phyloP scores from a whole-genome alignment of 2,888 invertebrate species.

The Lithophane ornitopus region DNA sequence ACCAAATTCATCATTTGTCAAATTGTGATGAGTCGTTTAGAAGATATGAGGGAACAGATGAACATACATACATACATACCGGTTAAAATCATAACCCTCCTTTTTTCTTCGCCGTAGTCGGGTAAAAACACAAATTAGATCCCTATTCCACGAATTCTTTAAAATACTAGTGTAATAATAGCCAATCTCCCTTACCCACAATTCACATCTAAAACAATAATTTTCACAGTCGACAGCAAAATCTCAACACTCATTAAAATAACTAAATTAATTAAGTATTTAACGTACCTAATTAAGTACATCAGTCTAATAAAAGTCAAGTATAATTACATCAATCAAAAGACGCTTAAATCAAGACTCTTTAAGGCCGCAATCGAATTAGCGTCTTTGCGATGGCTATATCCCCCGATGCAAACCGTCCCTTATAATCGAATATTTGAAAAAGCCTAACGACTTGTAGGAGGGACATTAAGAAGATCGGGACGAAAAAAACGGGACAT shows the following conservation, averaged over 20 bases:
- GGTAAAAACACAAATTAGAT: not conserved
- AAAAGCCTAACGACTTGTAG: conserved; percentile 66
- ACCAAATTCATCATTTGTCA: too few relatives aligned
- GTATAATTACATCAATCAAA: conserved; percentile 53
- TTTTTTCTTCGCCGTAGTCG: too few relatives aligned
- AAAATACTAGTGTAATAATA: too few relatives aligned
- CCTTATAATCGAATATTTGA: conserved; percentile 62
- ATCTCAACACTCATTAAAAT: conserved; percentile 24
- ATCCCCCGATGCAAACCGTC: conserved; percentile 14
- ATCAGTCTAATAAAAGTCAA: conserved; percentile 48
- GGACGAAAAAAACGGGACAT: conserved; percentile 65
- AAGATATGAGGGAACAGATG: too few relatives aligned
- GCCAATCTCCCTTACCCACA: not conserved
- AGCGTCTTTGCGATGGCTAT: conserved; percentile 24
- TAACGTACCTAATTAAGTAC: conserved; percentile 24
- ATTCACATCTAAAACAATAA: not conserved
- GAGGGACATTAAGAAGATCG: conserved; percentile 73
- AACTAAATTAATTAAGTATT: conserved; percentile 30
- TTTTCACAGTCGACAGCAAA: not conserved
- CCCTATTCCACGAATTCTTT: too few relatives aligned
- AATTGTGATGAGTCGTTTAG: too few relatives aligned
- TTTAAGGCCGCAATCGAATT: conserved; percentile 52
- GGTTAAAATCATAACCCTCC: too few relatives aligned
- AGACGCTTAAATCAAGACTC: conserved; percentile 28
- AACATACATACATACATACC: too few relatives aligned